These are phyloP conservation scores for Rostratula benghalensis DNA, from an alignment of 2,113 vertebrate genomes.

Conservation along the genomic window DNA sequence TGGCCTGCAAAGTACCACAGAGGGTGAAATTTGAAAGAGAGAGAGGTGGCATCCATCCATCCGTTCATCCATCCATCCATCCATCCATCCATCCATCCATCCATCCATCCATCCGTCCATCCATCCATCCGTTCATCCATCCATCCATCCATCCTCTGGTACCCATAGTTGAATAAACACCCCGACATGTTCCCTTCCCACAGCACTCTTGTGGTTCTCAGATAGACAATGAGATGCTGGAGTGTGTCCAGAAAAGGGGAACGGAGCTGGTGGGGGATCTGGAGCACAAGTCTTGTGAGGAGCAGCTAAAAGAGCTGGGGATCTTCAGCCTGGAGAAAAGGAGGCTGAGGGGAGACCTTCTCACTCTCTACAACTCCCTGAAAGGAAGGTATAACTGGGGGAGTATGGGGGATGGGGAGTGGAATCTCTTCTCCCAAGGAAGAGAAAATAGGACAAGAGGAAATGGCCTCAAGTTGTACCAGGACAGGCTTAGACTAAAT, in stretches of 20 bases:
- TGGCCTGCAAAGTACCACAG: neutral
- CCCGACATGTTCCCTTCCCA: neutral
- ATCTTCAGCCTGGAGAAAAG: neutral
- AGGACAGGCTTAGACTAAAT: neutral
- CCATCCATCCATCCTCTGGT: neutral
- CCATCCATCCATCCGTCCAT: neutral
- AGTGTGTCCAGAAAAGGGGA: neutral
- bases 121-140: too few species aligned
- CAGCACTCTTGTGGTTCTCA: neutral
- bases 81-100: neutral
- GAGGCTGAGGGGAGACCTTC: neutral
- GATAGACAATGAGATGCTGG: neutral
- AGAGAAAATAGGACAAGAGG: neutral
- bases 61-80: neutral
- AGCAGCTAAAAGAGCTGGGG: neutral
- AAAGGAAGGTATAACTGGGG: neutral
- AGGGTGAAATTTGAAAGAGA: neutral
- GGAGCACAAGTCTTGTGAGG: neutral
- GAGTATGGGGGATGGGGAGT: neutral
- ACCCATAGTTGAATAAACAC: neutral
- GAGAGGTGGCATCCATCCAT: neutral
- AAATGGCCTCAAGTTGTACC: neutral
- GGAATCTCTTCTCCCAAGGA: neutral
- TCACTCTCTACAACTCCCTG: neutral
- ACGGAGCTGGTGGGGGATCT: neutral